phyloP scores from a whole-genome alignment of 1,140 invertebrate species.

The Idris sp. region DNA sequence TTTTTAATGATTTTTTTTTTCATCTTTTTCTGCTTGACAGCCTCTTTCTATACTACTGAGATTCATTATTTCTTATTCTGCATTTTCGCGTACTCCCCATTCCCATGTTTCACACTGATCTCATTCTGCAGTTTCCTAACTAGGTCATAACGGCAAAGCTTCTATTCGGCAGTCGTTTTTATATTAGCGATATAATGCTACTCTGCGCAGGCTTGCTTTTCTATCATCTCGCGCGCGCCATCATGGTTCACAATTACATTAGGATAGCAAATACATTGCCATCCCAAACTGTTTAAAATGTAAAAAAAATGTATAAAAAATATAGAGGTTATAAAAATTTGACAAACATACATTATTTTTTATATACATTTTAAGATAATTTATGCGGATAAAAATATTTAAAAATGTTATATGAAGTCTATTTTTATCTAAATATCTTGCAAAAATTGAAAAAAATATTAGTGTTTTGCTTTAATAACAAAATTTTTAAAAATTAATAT shows the following conservation, averaged over 20 bases:
- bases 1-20: constrained; percentile 9
- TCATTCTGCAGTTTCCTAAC: constrained; percentile 51
- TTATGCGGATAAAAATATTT: too few species aligned
- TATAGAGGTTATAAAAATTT: too few species aligned
- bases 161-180: constrained; percentile 58
- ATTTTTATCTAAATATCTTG: too few species aligned
- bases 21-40: constrained; percentile 16
- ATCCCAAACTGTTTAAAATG: constrained; percentile 37
- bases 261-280: constrained; percentile 29
- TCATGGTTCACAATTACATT: constrained; percentile 38
- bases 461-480: too few species aligned
- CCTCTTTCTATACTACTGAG: background rate
- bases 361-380: too few species aligned
- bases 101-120: constrained; percentile 34
- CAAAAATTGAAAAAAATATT: too few species aligned
- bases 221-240: constrained; percentile 45
- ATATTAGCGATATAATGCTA: constrained; percentile 36
- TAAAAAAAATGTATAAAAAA: too few species aligned
- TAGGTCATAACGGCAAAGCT: constrained; percentile 62
- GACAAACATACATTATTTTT: too few species aligned
- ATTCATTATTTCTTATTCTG: constrained; percentile 9
- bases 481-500: too few species aligned
- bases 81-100: constrained; percentile 37
- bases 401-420: too few species aligned
- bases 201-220: constrained; percentile 47